These are phyloP conservation scores for Mycalesis mineus DNA, from an alignment of 2,888 invertebrate genomes.

Conservation along the genomic window DNA sequence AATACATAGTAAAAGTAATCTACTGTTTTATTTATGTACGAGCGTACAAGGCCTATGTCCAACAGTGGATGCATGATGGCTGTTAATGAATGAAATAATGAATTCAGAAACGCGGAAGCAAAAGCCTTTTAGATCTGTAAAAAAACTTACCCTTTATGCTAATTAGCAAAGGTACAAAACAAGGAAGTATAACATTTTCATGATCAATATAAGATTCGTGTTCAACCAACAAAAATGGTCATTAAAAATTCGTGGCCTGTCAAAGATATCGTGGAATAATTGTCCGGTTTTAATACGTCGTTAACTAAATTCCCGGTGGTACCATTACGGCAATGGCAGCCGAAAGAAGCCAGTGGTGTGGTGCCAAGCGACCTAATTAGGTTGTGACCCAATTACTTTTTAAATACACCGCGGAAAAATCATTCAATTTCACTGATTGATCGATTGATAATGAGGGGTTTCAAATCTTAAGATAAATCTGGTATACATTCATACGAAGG, in stretches of 20 bases:
- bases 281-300: conserved; percentile 42
- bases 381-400: conserved; percentile 68
- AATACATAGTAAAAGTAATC: too few relatives aligned
- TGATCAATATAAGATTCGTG: conserved; percentile 3
- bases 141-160: too few relatives aligned
- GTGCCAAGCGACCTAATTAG: conserved; percentile 65
- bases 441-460: not conserved
- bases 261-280: conserved; percentile 37
- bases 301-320: conserved; percentile 59
- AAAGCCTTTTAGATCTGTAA: too few relatives aligned
- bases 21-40: too few relatives aligned
- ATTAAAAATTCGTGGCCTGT: conserved; percentile 27
- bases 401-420: conserved; percentile 14
- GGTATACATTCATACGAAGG: too few relatives aligned
- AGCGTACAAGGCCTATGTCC: too few relatives aligned
- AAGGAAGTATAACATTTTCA: conserved; percentile 5
- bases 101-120: too few relatives aligned
- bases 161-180: not conserved
- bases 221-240: conserved; percentile 17
- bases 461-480: not conserved
- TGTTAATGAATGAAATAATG: too few relatives aligned
- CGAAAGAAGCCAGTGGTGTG: conserved; percentile 57
- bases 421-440: conserved; percentile 19
- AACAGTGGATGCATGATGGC: too few relatives aligned
- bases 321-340: conserved; percentile 56